Evolutionary conservation across 2,113 vertebrate species (phyloP).

Genomic region (Tupaia tana): DNA sequence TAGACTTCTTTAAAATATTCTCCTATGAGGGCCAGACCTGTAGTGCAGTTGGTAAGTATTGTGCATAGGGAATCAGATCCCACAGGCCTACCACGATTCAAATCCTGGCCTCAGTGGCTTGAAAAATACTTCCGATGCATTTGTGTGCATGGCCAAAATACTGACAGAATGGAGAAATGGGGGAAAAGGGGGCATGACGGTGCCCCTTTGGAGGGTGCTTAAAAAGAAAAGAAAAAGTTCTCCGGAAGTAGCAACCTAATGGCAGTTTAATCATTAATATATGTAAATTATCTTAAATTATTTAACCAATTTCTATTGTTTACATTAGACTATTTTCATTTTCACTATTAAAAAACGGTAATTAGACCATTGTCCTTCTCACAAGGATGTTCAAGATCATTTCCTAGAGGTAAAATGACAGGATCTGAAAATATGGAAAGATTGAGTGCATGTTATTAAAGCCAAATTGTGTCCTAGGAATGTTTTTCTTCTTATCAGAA

Average conservation of each 20-base stretch:
- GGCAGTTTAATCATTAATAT: background rate
- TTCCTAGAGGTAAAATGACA: background rate
- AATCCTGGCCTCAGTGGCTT: too few relatives aligned
- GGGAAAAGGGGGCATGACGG: too few relatives aligned
- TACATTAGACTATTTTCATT: constrained; percentile 13
- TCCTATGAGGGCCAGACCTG: background rate
- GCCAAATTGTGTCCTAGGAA: background rate
- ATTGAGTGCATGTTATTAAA: background rate
- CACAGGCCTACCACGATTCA: too few relatives aligned
- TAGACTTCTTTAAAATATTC: background rate
- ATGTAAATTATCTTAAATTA: background rate
- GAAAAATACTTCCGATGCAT: too few relatives aligned
- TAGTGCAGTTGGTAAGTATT: too few relatives aligned
- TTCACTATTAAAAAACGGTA: background rate
- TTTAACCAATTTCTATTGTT: background rate
- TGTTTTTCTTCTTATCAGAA: background rate
- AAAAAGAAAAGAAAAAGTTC: too few relatives aligned
- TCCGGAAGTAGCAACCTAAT: background rate
- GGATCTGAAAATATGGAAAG: background rate
- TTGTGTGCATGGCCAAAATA: too few relatives aligned
- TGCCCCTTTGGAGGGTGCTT: too few relatives aligned
- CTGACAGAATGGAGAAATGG: too few relatives aligned
- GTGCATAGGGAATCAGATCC: too few relatives aligned
- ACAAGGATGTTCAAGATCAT: constrained; percentile 1
- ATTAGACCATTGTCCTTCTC: background rate